Conservation (phyloP, 2,113 vertebrate genomes). For the Psilopsiagon aurifrons region DNA sequence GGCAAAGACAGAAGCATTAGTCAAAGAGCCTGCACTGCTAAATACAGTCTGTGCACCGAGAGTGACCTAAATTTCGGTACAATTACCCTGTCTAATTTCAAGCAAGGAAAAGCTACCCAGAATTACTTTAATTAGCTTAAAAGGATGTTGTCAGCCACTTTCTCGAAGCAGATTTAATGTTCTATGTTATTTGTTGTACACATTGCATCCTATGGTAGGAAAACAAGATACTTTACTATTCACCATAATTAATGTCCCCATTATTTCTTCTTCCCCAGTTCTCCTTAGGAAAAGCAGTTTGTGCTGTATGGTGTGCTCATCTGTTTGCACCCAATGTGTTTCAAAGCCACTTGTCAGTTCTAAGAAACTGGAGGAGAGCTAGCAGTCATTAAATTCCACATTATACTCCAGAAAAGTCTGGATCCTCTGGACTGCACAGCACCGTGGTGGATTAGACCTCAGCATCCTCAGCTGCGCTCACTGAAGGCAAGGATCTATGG, state of each 20-base stretch:
- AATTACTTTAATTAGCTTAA: conserved; percentile 63
- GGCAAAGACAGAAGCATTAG: background rate
- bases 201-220: background rate
- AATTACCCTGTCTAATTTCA: conserved; percentile 54
- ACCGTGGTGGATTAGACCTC: background rate
- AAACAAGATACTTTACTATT: conserved; percentile 9
- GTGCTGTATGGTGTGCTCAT: background rate
- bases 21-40: conserved; percentile 28
- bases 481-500: background rate
- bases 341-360: background rate
- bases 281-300: conserved; percentile 2
- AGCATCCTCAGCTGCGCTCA: background rate
- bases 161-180: background rate
- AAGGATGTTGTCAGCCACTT: conserved; percentile 14
- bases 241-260: background rate
- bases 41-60: conserved; percentile 11
- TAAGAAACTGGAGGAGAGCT: background rate
- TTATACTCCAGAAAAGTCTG: conserved; percentile 6
- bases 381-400: background rate
- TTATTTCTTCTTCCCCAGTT: background rate
- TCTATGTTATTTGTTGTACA: background rate
- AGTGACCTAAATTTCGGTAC: conserved; percentile 54
- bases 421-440: background rate
- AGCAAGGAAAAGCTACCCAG: conserved; percentile 31
- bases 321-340: background rate